These are phyloP conservation scores for Oscheius sp. DNA, from an alignment of 1,140 invertebrate genomes.

Conservation along the genomic window DNA sequence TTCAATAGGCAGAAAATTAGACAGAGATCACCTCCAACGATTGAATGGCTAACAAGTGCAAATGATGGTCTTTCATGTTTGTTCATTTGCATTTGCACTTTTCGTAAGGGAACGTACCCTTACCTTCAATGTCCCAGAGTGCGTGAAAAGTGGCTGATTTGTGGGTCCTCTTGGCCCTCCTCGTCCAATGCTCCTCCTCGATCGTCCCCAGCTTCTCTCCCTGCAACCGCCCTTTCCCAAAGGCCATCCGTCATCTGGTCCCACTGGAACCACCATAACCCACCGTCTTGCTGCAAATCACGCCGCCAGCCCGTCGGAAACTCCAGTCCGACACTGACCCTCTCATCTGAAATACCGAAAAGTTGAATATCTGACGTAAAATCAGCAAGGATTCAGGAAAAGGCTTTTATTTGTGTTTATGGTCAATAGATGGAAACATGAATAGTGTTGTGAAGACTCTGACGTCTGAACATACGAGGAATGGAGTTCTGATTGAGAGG, in stretches of 20 bases:
- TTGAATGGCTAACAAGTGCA: not conserved
- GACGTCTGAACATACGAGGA: too few relatives aligned
- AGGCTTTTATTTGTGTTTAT: too few relatives aligned
- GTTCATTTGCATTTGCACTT: too few relatives aligned
- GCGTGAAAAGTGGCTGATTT: not conserved
- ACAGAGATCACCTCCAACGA: not conserved
- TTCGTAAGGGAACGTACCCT: not conserved
- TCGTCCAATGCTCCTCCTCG: not conserved
- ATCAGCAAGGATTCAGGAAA: too few relatives aligned
- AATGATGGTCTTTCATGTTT: not conserved
- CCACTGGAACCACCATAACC: not conserved
- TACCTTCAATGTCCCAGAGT: not conserved
- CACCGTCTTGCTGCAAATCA: not conserved
- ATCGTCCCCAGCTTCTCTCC: constrained; percentile 1
- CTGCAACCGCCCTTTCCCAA: not conserved
- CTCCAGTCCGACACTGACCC: not conserved
- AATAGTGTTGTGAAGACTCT: too few relatives aligned
- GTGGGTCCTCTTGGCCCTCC: not conserved
- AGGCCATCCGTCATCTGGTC: not conserved
- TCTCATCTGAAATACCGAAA: too few relatives aligned
- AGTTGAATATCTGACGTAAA: too few relatives aligned
- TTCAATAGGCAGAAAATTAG: not conserved
- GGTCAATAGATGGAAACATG: too few relatives aligned
- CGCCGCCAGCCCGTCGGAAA: not conserved
- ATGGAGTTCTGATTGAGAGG: too few relatives aligned